A percentile compares a stretch with the other conserved stretches of the same genome.
These are phyloP conservation scores for Sympetrum striolatum DNA, from an alignment of 2,888 invertebrate species.

Conservation along the genomic window DNA sequence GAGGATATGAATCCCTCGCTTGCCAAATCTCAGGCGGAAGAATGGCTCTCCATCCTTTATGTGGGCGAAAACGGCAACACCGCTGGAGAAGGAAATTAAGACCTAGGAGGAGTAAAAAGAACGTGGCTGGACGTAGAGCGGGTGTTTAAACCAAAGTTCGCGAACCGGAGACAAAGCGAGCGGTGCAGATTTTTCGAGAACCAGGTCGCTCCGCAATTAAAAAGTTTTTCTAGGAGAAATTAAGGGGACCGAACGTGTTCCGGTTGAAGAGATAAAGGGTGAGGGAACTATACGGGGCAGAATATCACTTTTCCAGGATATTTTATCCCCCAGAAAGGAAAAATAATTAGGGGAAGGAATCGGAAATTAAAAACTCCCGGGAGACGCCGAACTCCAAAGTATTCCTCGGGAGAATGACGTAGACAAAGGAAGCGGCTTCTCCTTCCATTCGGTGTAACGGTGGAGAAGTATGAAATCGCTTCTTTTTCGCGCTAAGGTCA, in stretches of 20 bases:
- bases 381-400: background rate
- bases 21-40: too few relatives aligned
- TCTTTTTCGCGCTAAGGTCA: background rate
- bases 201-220: background rate
- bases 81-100: too few relatives aligned
- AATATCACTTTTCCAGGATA: too few relatives aligned
- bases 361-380: background rate
- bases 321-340: too few relatives aligned
- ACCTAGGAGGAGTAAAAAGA: too few relatives aligned
- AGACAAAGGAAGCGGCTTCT: background rate
- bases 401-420: background rate
- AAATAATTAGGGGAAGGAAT: background rate
- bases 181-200: background rate
- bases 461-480: background rate
- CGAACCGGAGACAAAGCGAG: background rate
- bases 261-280: too few relatives aligned
- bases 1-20: too few relatives aligned
- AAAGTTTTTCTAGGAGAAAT: background rate
- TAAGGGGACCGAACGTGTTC: background rate
- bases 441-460: background rate
- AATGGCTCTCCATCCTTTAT: too few relatives aligned
- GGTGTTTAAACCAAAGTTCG: too few relatives aligned
- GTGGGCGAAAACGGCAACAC: too few relatives aligned
- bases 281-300: too few relatives aligned
- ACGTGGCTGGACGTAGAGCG: too few relatives aligned